Evolutionary conservation across 2,888 invertebrate species (phyloP).

Genomic region (Acanthosepion lycidas): DNA sequence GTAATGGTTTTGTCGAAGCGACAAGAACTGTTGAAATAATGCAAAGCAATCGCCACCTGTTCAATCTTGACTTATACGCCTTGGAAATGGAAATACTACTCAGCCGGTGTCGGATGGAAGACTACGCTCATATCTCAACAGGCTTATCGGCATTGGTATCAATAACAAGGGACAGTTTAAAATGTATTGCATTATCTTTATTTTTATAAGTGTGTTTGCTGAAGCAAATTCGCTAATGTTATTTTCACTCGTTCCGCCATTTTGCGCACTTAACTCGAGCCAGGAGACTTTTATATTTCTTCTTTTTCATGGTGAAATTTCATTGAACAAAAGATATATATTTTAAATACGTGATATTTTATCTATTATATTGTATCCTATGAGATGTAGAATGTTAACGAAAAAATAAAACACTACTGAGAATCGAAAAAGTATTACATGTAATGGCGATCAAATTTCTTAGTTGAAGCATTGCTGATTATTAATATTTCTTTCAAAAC

Average conservation of each 20-base stretch:
- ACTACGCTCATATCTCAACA: neutral
- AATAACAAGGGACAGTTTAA: neutral
- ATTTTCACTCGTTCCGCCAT: neutral
- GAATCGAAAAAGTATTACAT: no score
- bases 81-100: neutral
- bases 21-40: neutral
- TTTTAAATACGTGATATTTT: no score
- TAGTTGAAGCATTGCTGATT: no score
- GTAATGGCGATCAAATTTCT: no score
- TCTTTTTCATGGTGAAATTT: no score
- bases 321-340: no score
- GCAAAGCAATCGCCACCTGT: neutral
- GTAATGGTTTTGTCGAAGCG: neutral
- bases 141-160: constrained; percentile 9
- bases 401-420: no score
- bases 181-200: neutral
- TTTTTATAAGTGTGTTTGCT: neutral
- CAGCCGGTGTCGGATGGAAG: neutral
- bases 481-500: no score
- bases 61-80: neutral
- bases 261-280: neutral
- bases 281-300: no score
- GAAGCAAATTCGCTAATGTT: constrained; percentile 16
- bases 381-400: no score
- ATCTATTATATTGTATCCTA: no score